Base-by-base conservation (phyloP, 2,113 vertebrate genomes). In the Mugil cephalus region DNA sequence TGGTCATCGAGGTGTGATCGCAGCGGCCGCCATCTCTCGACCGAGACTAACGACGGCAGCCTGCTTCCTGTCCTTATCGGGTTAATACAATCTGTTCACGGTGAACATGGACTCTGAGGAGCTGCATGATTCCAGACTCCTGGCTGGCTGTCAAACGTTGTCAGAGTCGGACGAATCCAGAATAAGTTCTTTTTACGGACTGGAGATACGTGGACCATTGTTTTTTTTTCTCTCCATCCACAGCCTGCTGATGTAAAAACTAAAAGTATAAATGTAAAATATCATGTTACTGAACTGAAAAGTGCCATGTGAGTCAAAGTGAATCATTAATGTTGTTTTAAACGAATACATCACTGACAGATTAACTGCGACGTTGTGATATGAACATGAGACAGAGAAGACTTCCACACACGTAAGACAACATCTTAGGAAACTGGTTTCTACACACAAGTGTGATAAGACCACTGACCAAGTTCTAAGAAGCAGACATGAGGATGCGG, bases 1-100 rank as follows among this genome's bases (percentile, higher is more conserved):
- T 98, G 78, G 93, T 88, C 72, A 98, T 99, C 5, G 98, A 99
- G 93, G 97, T 99, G 63, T 99, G 93, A 68, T 14, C 6, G 52
- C 14, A 14, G 67, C 77, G 50, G 34, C 34, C 15, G 15, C 69
- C 74, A 40, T 63, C 54, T 50, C 46, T 59, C n/a, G 82, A 71
- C 75, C 40, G 65, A 76, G 68, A 71, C 55, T 63, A 59, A 48
- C 10, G 12, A 40, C 52, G 15, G 60, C 74, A 13, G 13, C 43
- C 19, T 13, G 63, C 74, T 72, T 72, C 51, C 59, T 52, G 74
- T 67, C 58, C 65, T 45, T 47, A 63, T 59, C 7, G 36, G 62
- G 5, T 19, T 19, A 17, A 76, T 38, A 21, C 62, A 59, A 46
- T 74, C 63, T 69, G 58, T 15, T 39, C 56, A 18, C 4, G 11